A percentile compares a stretch with the other conserved stretches of the same genome.
Evolutionary conservation across 2,113 vertebrate genomes (phyloP).

Genomic region (Eclectus roratus): DNA sequence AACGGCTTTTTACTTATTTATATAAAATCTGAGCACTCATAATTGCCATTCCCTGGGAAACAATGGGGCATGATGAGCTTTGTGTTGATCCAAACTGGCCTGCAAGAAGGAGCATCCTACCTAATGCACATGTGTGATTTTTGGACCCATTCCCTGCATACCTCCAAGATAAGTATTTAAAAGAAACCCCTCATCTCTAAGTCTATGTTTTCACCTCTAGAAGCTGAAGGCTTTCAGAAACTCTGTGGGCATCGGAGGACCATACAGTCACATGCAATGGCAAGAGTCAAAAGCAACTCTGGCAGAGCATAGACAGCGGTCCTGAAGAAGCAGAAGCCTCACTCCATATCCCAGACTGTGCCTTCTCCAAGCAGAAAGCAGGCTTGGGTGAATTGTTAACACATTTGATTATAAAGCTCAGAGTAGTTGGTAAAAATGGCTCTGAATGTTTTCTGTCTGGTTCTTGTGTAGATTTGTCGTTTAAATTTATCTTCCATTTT

Average conservation of each 20-base stretch:
- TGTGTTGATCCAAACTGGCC: accelerated
- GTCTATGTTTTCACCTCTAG: not conserved
- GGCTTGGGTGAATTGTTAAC: not conserved
- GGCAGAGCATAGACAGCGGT: accelerated
- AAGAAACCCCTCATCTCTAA: not conserved
- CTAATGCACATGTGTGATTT: not conserved
- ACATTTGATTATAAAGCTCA: not conserved
- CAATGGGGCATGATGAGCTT: accelerated
- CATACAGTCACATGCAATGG: accelerated
- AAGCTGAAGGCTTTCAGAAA: not conserved
- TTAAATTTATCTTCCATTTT: not conserved
- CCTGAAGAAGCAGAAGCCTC: not conserved
- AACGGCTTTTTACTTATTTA: not conserved
- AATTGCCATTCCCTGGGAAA: not conserved
- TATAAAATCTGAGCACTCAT: not conserved
- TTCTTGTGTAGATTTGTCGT: not conserved
- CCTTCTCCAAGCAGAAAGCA: not conserved
- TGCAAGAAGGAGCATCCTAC: not conserved
- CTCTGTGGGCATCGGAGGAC: too few species aligned
- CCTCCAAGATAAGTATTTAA: not conserved
- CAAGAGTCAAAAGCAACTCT: not conserved
- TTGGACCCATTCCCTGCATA: not conserved
- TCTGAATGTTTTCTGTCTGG: not conserved
- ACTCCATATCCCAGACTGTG: not conserved
- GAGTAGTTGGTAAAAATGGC: not conserved